Evolutionary conservation across 2,888 invertebrate species (phyloP), one percentile per base, ranked within the genome.

Genomic region (Volucella zonaria): DNA sequence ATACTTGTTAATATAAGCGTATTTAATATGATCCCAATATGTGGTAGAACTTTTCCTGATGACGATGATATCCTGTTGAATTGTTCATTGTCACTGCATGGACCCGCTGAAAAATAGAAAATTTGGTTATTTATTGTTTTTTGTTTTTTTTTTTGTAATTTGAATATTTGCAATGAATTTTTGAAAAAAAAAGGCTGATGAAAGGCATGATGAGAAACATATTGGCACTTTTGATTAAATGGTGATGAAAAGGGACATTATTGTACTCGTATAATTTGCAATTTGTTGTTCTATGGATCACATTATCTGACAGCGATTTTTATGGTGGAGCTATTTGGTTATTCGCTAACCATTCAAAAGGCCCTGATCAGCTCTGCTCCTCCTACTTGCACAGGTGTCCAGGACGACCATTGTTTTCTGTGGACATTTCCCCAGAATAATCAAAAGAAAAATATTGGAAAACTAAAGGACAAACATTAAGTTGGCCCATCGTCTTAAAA

Each of bases 21-120:
- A 81, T 62, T 81, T 59, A 86, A 52, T 42, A 81, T 82, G 81
- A 81, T 81, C 74, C 81, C 81, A 40, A 77, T 64, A 49, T 81
- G 73, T 81, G 56, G 43, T 68, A 71, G 45, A 62, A 62, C 31
- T 54, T 76, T 58, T 59, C 78, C 76, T 52, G 86, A 87, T 71
- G 87, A 79, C 76, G 87, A 87, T 82, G 74, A 86, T 83, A 79
- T 87, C 70, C 82, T 87, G 68, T 87, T 87, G 68, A 83, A 87
- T 56, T 81, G 70, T 68, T 87, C 82, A 64, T 75, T 79, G 8
- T 82, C 80, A 78, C 82, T 73, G 61, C 87, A 87, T 49, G 70
- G 43, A 68, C 86, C 87, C 82, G 86, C 75, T 74, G 81, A 77
- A 59, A 85, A 54, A 75, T 8, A 62, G 45, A 81, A 52, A 75